Evolutionary conservation across 1,140 invertebrate genomes (phyloP).

Genomic region (Cotesia chilonis): DNA sequence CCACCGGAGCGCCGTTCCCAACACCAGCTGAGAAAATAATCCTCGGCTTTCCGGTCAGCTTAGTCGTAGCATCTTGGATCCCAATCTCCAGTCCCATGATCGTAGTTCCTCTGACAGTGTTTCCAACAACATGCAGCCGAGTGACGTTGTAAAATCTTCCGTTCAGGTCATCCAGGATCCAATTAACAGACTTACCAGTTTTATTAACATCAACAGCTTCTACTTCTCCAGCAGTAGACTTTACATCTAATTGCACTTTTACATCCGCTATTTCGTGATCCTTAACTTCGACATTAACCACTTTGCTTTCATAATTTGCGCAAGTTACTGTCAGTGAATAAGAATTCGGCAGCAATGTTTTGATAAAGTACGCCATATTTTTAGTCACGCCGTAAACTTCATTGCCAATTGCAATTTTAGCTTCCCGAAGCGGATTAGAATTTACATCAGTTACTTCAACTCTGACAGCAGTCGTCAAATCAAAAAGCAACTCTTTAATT

Average conservation of each 20-base stretch:
- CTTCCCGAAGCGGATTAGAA: conserved; percentile 74
- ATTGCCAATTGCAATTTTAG: conserved; percentile 73
- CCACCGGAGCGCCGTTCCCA: conserved; percentile 49
- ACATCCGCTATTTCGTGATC: conserved; percentile 53
- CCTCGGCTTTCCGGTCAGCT: conserved; percentile 46
- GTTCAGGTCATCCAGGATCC: conserved; percentile 51
- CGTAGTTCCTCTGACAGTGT: conserved; percentile 41
- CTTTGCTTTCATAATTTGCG: conserved; percentile 67
- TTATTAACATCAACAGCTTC: conserved; percentile 19
- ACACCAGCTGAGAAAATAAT: conserved; percentile 58
- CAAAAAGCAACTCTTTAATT: conserved; percentile 71
- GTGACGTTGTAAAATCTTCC: conserved; percentile 53
- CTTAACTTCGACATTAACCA: conserved; percentile 55
- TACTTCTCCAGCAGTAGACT: conserved; percentile 11
- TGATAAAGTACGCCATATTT: conserved; percentile 75
- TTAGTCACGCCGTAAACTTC: conserved; percentile 70
- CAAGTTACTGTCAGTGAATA: conserved; percentile 71
- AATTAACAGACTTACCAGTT: conserved; percentile 39
- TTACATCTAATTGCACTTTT: conserved; percentile 48
- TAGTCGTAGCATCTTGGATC: conserved; percentile 37
- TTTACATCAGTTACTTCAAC: conserved; percentile 75
- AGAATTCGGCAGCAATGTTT: conserved; percentile 72
- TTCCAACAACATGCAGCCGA: conserved; percentile 50
- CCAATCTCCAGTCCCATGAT: conserved; percentile 57
- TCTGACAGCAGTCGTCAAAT: conserved; percentile 71